phyloP scores from a whole-genome alignment of 2,113 vertebrate genomes.

The Stigmatopora nigra region DNA sequence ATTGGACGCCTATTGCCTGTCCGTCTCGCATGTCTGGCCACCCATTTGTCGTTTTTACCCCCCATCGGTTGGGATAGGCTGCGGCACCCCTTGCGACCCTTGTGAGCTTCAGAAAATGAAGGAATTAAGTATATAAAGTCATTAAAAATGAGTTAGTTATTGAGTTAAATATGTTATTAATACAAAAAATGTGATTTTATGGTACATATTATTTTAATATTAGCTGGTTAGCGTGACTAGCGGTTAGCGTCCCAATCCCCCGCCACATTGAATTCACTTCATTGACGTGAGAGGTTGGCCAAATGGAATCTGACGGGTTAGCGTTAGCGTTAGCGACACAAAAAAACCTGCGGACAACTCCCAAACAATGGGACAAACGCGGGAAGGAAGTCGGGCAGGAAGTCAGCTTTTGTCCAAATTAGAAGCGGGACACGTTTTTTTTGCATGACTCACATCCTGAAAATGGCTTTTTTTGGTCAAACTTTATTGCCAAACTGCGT shows the following conservation, averaged over 20 bases:
- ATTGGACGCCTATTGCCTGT: no score
- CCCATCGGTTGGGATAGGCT: no score
- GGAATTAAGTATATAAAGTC: no score
- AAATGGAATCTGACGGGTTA: slow-evolving; percentile 24
- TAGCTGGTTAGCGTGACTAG: neutral
- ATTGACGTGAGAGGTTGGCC: slow-evolving; percentile 17
- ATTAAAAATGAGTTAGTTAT: no score
- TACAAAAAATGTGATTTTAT: no score
- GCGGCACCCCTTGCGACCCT: no score
- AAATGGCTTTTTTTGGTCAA: neutral
- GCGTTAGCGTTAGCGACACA: neutral
- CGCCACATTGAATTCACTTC: slow-evolving; percentile 30
- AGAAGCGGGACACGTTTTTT: neutral
- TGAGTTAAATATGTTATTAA: no score
- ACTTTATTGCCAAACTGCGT: slow-evolving; percentile 10
- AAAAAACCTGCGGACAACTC: neutral
- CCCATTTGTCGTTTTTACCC: no score
- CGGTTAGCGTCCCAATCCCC: slow-evolving; percentile 37
- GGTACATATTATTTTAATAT: no score
- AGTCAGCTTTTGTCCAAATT: neutral
- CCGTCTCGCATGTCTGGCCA: no score
- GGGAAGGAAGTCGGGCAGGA: slow-evolving; percentile 27
- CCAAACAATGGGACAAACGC: slow-evolving; percentile 22
- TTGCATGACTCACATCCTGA: neutral
- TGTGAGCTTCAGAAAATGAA: no score